phyloP scores from a whole-genome alignment of 2,888 invertebrate genomes.

The Nemotelus pantherinus region DNA sequence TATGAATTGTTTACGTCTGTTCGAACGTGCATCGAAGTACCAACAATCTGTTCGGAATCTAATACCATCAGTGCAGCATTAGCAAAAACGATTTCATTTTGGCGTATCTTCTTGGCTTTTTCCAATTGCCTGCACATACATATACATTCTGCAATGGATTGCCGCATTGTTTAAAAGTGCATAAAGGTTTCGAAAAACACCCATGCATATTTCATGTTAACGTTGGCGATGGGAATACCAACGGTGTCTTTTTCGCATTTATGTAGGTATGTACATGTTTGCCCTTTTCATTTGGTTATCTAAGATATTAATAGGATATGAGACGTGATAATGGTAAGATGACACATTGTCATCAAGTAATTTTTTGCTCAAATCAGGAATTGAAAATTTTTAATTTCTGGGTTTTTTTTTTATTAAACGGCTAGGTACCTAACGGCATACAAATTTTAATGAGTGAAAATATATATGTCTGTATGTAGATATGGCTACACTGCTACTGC shows the following conservation, averaged over 20 bases:
- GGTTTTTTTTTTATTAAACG: too few species aligned
- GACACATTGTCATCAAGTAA: neutral
- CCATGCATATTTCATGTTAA: neutral
- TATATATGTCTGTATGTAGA: too few species aligned
- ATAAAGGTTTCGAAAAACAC: neutral
- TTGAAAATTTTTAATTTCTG: too few species aligned
- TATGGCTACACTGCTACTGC: too few species aligned
- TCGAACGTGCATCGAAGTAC: neutral
- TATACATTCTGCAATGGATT: neutral
- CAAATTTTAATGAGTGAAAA: too few species aligned
- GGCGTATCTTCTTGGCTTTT: slow-evolving; percentile 4
- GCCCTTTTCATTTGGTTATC: slow-evolving; percentile 1
- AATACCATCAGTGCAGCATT: neutral
- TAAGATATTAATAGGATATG: neutral
- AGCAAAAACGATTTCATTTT: neutral
- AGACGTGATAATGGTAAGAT: neutral
- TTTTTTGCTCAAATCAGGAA: too few species aligned
- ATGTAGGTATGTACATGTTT: neutral
- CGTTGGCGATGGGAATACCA: neutral
- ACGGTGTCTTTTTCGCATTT: neutral
- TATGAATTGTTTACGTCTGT: neutral
- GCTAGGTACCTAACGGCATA: too few species aligned
- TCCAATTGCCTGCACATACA: neutral
- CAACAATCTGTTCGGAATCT: neutral
- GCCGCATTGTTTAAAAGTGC: neutral